Percentiles rank a stretch among this genome's conserved stretches.
Conservation (phyloP, 2,113 vertebrate species). For the Ameiurus melas region DNA sequence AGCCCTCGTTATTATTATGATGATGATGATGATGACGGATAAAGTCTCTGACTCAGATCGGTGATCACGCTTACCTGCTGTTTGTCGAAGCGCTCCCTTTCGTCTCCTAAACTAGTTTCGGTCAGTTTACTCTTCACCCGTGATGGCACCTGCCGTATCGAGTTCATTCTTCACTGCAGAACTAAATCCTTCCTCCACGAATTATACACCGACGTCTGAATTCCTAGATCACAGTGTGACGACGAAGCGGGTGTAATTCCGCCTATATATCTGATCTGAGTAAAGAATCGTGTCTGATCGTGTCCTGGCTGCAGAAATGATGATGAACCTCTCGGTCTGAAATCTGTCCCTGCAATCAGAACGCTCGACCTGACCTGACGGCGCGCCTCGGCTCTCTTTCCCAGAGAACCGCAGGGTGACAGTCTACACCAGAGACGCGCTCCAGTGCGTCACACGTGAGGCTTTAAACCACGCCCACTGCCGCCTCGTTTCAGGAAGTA, state of each 20-base stretch:
- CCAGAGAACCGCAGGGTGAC: neutral
- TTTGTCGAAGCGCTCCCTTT: constrained; percentile 91
- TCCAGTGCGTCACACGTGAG: neutral
- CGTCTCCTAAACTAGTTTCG: constrained; percentile 84
- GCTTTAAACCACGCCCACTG: constrained; percentile 6
- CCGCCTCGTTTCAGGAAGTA: no score
- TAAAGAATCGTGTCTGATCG: neutral
- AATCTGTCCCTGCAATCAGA: neutral
- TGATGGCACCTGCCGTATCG: constrained; percentile 84
- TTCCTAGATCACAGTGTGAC: no score
- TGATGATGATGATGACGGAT: no score
- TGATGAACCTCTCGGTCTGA: neutral
- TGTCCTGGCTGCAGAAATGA: neutral
- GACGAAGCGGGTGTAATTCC: neutral
- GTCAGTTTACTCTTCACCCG: constrained; percentile 81
- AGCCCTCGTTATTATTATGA: no score
- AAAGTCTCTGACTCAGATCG: neutral
- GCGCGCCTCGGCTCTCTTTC: neutral
- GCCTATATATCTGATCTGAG: neutral
- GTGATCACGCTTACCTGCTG: constrained; percentile 78
- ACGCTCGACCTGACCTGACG: neutral
- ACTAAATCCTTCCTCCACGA: neutral
- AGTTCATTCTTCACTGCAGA: constrained; percentile 78
- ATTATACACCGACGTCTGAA: constrained; percentile 21
- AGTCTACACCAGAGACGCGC: neutral